Evolutionary conservation across 2,113 vertebrate genomes (phyloP), one percentile per base, ranked within the genome.

Genomic region (Machaerirhynchus nigripectus): DNA sequence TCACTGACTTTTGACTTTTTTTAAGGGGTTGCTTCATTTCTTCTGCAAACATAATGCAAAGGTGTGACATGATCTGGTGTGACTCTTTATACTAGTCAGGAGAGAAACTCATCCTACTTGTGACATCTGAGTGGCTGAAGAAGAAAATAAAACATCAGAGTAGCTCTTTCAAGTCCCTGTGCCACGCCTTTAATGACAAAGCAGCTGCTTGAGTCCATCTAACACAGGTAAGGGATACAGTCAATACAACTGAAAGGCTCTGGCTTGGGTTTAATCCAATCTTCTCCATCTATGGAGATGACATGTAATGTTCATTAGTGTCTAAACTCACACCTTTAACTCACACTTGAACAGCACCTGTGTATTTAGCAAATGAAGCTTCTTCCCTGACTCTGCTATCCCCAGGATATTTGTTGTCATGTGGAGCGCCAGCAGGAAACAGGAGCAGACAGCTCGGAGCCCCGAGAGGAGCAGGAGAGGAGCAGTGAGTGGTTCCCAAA

Each of bases 401-500:
- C 71, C 50, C 61, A 31, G 47, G 19, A 30, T 27, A 75, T 39
- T 74, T 82, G 84, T 15, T 47, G 30, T 69, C 46, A 47, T 31
- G 33, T 46, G 57, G 39, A 84, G 19, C 8, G 57, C 73, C 57
- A 59, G 53, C 53, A 30, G 13, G 39, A 87, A 67, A 59, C 1
- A 2, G 1, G 1, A 31, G 24, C 0, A 0, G 77, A 59, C 73
- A 84, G 68, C 59, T 73, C 2, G 0, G 49, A 61, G 63, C 17
- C 44, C 24, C 0, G 0, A 21, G 44, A 56, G 35, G 17, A 63
- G 44, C 9, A 46, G 64, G 24, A 46, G 17, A 75, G 71, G 27
- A 42, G 61, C 65, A 78, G 37, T 0, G 1, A 60, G 28, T 0
- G 15, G 26, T 52, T 18, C 39, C 31, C 19, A 5, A 18, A 33